These are phyloP conservation scores for Saiga tatarica DNA, from an alignment of 2,113 vertebrate species.

Conservation along the genomic window DNA sequence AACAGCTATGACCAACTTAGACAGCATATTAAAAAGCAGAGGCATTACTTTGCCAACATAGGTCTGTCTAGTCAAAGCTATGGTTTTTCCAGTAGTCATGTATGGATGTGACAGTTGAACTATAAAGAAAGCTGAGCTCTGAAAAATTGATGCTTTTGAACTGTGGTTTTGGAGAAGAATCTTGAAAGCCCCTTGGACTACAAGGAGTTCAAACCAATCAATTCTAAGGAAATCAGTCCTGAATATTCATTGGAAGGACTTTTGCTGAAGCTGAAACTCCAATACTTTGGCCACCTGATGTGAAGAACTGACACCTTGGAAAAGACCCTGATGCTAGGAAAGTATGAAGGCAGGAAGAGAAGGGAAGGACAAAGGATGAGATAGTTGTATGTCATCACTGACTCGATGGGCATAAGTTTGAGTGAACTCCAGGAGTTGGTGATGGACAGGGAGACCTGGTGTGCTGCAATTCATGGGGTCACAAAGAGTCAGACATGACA, in stretches of 20 bases:
- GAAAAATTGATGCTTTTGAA: not conserved
- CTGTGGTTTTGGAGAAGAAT: not conserved
- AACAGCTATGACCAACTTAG: not conserved
- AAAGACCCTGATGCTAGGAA: not conserved
- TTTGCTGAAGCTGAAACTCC: not conserved
- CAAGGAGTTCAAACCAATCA: not conserved
- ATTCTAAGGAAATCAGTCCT: not conserved
- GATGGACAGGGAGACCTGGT: not conserved
- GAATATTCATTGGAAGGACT: not conserved
- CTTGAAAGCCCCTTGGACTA: not conserved
- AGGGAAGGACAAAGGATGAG: not conserved
- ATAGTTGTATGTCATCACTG: not conserved
- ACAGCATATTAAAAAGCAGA: not conserved
- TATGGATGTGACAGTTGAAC: not conserved
- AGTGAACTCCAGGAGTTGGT: not conserved
- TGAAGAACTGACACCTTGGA: not conserved
- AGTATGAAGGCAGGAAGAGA: not conserved
- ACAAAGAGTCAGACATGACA: not conserved
- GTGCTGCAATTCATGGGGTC: not conserved
- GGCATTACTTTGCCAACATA: not conserved
- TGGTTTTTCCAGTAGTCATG: not conserved
- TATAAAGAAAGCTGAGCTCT: not conserved
- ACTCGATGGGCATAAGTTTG: not conserved
- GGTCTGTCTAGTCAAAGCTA: not conserved
- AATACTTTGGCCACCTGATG: not conserved